Conservation (phyloP, 2,113 vertebrate genomes). For the Lycocorax pyrrhopterus region DNA sequence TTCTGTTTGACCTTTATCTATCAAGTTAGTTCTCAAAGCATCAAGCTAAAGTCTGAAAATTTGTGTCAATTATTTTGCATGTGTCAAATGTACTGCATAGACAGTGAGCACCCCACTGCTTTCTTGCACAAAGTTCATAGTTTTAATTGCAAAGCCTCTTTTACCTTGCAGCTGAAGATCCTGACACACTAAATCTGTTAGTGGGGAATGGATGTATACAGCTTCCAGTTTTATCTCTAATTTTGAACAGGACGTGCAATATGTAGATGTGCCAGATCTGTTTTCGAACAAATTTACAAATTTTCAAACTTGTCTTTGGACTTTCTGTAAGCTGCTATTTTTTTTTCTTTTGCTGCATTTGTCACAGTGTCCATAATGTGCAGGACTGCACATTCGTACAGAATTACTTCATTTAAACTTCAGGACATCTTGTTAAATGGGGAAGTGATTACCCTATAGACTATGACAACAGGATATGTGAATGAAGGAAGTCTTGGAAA, state of each 20-base stretch:
- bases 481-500: slow-evolving; percentile 67
- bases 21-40: background rate
- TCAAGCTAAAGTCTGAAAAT: background rate
- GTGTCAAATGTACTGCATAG: background rate
- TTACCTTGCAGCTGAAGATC: background rate
- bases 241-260: background rate
- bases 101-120: background rate
- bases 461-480: slow-evolving; percentile 86
- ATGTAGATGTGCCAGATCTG: background rate
- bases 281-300: background rate
- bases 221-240: background rate
- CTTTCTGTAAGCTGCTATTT: background rate
- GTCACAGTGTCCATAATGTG: background rate
- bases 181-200: background rate
- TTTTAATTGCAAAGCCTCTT: slow-evolving; percentile 6
- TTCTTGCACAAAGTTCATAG: background rate
- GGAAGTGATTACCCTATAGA: slow-evolving; percentile 68
- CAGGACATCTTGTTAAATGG: slow-evolving; percentile 32
- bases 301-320: background rate
- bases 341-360: background rate
- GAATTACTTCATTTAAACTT: background rate
- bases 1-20: background rate
- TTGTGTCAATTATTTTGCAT: background rate
- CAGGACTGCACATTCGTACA: background rate
- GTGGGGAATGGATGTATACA: background rate